These are phyloP conservation scores for Neria commutata DNA, from an alignment of 2,888 invertebrate genomes.

Conservation along the genomic window DNA sequence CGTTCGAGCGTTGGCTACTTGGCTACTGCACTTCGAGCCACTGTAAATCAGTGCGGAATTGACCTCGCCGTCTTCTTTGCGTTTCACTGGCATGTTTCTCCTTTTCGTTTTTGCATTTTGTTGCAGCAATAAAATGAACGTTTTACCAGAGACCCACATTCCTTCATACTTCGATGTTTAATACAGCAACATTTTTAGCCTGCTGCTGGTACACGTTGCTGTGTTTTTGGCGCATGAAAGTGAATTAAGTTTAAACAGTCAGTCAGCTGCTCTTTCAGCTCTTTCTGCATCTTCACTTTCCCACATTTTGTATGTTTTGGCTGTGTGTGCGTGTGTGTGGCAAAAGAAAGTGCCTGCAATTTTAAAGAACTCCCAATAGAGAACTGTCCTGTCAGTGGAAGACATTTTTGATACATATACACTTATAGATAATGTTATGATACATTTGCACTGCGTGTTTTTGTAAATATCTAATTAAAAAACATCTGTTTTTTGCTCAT, in stretches of 20 bases:
- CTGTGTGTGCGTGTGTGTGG: too few species aligned
- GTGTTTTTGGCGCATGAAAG: not conserved
- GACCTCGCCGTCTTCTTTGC: conserved; percentile 20
- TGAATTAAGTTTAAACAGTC: conserved; percentile 5
- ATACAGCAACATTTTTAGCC: not conserved
- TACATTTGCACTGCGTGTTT: too few species aligned
- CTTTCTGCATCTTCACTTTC: too few species aligned
- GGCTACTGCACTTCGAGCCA: not conserved
- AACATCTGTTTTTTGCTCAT: too few species aligned
- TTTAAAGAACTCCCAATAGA: too few species aligned
- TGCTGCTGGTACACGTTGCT: not conserved
- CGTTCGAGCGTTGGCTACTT: conserved; percentile 4
- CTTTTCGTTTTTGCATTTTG: not conserved
- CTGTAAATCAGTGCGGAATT: conserved; percentile 25
- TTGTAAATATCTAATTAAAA: too few species aligned
- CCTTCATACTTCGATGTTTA: not conserved
- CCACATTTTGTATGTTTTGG: too few species aligned
- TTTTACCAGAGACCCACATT: not conserved
- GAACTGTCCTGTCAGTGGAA: too few species aligned
- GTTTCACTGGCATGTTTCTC: not conserved
- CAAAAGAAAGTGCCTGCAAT: too few species aligned
- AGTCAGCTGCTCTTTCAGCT: too few species aligned
- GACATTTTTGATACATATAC: too few species aligned
- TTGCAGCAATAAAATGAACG: not conserved
- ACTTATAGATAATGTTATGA: too few species aligned